phyloP scores from a whole-genome alignment of 2,888 invertebrate genomes.

The Liposcelis brunnea region DNA sequence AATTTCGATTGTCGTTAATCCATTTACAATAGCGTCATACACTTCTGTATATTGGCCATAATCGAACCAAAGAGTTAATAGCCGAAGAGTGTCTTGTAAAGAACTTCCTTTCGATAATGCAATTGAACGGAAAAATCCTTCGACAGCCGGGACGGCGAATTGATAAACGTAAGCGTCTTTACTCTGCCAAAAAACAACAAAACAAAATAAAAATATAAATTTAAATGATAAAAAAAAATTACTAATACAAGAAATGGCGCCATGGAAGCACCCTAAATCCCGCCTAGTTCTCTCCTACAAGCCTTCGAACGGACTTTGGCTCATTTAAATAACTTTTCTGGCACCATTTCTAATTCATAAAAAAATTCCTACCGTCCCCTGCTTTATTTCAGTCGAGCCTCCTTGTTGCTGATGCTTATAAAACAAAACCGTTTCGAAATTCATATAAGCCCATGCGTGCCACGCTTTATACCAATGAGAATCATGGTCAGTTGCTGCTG shows the following conservation, averaged over 20 bases:
- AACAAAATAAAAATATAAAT: no score
- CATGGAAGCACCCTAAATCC: no score
- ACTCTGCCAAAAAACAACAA: no score
- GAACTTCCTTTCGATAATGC: conserved; percentile 83
- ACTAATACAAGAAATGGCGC: no score
- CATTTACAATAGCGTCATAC: conserved; percentile 81
- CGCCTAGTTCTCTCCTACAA: no score
- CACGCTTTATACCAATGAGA: conserved; percentile 92
- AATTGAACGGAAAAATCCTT: conserved; percentile 92
- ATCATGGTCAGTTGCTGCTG: conserved; percentile 68
- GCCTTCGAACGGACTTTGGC: no score
- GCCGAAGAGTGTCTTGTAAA: conserved; percentile 86
- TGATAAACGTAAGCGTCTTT: conserved; percentile 37
- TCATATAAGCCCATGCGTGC: conserved; percentile 97
- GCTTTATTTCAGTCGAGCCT: no score
- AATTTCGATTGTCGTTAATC: conserved; percentile 83
- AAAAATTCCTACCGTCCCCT: no score
- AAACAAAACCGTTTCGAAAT: conserved; percentile 79
- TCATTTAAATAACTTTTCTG: no score
- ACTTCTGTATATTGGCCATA: conserved; percentile 90
- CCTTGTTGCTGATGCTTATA: conserved; percentile 34
- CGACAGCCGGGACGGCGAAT: conserved; percentile 84
- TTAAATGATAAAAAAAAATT: no score
- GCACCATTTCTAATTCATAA: no score
- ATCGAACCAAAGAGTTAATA: conserved; percentile 95